Evolutionary conservation across 2,888 invertebrate species (phyloP).

Genomic region (Pterostichus niger): DNA sequence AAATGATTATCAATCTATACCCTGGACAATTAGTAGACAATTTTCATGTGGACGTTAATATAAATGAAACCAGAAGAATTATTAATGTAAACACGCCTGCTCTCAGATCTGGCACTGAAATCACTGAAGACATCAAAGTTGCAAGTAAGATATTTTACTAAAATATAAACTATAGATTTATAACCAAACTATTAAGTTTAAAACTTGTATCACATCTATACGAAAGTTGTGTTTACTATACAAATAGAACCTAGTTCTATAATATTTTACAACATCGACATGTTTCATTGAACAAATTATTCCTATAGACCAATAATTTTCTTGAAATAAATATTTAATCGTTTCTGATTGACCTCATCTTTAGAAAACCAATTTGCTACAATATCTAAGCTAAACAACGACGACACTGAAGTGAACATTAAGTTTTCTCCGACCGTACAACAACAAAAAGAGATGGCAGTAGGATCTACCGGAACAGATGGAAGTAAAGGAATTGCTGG

Average conservation of each 20-base stretch:
- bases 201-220: too few species aligned
- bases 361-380: slow-evolving; percentile 18
- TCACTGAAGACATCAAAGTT: slow-evolving; percentile 76
- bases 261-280: too few species aligned
- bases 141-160: slow-evolving; percentile 12
- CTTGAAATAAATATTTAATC: background rate
- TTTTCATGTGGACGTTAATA: background rate
- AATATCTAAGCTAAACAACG: slow-evolving; percentile 7
- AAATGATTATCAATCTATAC: slow-evolving; percentile 82
- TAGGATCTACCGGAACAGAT: slow-evolving; percentile 13
- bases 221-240: too few species aligned
- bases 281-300: too few species aligned
- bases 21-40: slow-evolving; percentile 74
- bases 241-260: too few species aligned
- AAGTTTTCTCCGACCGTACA: background rate
- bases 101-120: slow-evolving; percentile 82
- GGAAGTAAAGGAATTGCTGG: slow-evolving; percentile 77
- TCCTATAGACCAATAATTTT: too few species aligned
- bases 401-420: slow-evolving; percentile 14
- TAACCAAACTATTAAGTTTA: too few species aligned
- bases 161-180: too few species aligned
- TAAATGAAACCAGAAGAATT: slow-evolving; percentile 26
- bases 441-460: slow-evolving; percentile 39
- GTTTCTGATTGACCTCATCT: background rate
- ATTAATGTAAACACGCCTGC: slow-evolving; percentile 72